phyloP scores from a whole-genome alignment of 2,113 vertebrate species.

The Chamaetylas fuelleborni region DNA sequence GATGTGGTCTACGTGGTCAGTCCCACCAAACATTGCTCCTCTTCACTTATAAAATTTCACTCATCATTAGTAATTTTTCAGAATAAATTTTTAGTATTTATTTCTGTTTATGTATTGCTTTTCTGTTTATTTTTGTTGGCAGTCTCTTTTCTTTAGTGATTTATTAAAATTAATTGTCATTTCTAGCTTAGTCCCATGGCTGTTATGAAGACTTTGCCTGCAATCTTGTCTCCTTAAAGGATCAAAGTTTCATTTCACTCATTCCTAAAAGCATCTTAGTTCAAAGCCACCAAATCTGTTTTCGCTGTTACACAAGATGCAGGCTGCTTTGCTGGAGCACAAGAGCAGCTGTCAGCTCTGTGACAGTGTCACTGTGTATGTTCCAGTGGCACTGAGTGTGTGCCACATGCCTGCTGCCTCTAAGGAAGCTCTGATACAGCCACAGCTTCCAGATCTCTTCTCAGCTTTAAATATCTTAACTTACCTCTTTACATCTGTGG shows the following conservation, averaged over 20 bases:
- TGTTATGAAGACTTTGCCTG: neutral
- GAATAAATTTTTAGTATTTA: neutral
- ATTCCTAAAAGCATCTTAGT: neutral
- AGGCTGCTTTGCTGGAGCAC: neutral
- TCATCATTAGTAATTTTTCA: neutral
- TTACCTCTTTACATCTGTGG: neutral
- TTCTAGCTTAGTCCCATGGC: neutral
- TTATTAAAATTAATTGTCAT: neutral
- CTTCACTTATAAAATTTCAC: neutral
- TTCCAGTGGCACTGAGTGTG: accelerated
- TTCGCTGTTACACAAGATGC: neutral
- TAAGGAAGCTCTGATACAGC: neutral
- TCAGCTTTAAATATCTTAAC: neutral
- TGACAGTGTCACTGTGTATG: neutral
- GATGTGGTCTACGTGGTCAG: neutral
- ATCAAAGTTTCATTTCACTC: neutral
- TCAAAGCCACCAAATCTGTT: neutral
- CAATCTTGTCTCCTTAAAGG: neutral
- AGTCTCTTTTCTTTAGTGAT: neutral
- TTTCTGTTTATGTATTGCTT: neutral
- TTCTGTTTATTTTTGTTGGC: neutral
- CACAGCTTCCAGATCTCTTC: neutral
- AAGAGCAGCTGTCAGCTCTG: neutral
- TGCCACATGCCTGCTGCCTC: neutral
- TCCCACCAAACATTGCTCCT: neutral